These are phyloP conservation scores for Metellina segmentata DNA, from an alignment of 2,888 invertebrate species.

Conservation along the genomic window DNA sequence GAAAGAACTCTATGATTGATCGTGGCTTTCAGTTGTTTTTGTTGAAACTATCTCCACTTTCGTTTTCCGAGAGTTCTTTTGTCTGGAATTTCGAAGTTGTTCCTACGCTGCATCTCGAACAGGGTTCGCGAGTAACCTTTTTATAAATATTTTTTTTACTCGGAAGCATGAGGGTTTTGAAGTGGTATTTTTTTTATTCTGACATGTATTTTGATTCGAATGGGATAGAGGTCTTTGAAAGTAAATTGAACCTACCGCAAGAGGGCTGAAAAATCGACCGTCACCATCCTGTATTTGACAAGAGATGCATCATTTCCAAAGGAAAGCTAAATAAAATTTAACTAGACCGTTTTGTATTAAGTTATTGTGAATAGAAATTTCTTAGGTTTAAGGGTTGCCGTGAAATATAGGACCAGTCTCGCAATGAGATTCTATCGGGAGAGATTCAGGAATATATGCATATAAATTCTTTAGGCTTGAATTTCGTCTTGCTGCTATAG, in stretches of 20 bases:
- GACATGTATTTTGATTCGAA: not conserved
- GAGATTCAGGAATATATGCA: too few relatives aligned
- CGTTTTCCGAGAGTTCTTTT: not conserved
- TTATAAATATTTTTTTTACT: too few relatives aligned
- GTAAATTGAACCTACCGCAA: not conserved
- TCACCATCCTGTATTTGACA: not conserved
- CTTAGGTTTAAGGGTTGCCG: too few relatives aligned
- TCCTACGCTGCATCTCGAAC: not conserved
- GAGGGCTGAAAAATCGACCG: not conserved
- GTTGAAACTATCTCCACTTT: not conserved
- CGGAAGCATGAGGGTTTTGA: not conserved
- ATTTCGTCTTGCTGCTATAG: too few relatives aligned
- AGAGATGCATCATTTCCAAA: not conserved
- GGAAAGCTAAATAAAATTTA: too few relatives aligned
- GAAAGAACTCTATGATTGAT: not conserved
- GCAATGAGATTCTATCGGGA: too few relatives aligned
- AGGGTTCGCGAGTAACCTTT: not conserved
- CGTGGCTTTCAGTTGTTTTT: not conserved
- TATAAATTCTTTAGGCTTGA: too few relatives aligned
- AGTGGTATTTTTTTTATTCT: not conserved
- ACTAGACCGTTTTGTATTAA: not conserved
- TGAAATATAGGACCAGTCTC: too few relatives aligned
- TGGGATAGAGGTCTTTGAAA: not conserved
- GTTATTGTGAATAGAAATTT: too few relatives aligned
- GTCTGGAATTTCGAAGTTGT: not conserved